Percentiles rank a stretch among this genome's conserved stretches.
Evolutionary conservation across 92 coral and sea anemone genomes (phyloP).

Genomic region (Porites cylindrica): DNA sequence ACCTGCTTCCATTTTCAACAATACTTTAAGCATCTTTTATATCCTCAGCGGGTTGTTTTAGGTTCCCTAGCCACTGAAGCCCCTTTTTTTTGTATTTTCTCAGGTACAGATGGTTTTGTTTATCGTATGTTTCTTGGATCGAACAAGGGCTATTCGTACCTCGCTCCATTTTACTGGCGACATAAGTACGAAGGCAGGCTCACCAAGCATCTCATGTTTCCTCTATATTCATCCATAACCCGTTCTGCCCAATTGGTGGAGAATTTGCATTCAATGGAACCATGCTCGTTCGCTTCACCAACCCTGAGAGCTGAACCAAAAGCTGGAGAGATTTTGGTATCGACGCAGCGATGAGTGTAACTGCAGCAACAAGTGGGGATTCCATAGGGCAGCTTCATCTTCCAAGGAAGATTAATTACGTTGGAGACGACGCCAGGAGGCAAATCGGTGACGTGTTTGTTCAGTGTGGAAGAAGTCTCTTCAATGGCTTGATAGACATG

Average conservation of each 20-base stretch:
- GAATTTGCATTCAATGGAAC: conserved; percentile 51
- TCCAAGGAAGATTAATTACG: conserved; percentile 41
- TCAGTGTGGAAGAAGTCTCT: conserved; percentile 31
- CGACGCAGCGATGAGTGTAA: conserved; percentile 53
- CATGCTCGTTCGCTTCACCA: conserved; percentile 46
- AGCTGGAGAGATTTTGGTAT: conserved; percentile 64
- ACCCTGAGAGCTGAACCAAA: conserved; percentile 26
- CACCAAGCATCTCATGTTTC: conserved; percentile 45
- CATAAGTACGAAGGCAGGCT: conserved; percentile 55
- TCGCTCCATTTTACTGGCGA: conserved; percentile 33
- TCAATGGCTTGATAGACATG: conserved; percentile 29
- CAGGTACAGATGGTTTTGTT: conserved; percentile 12
- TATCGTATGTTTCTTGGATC: conserved; percentile 33
- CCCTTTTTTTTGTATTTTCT: too few species aligned
- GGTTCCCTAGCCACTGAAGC: too few species aligned
- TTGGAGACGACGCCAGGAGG: conserved; percentile 42
- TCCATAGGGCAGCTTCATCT: conserved; percentile 32
- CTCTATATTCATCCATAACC: conserved; percentile 35
- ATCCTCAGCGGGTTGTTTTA: too few species aligned
- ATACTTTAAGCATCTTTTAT: too few species aligned
- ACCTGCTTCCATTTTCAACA: too few species aligned
- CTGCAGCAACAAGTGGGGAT: conserved; percentile 33
- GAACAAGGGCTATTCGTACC: conserved; percentile 30
- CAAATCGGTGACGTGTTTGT: conserved; percentile 43
- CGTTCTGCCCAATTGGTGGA: conserved; percentile 62